Evolutionary conservation across 2,797 vertebrate species (phyloP).

Genomic region (Epinephelus malabaricus): DNA sequence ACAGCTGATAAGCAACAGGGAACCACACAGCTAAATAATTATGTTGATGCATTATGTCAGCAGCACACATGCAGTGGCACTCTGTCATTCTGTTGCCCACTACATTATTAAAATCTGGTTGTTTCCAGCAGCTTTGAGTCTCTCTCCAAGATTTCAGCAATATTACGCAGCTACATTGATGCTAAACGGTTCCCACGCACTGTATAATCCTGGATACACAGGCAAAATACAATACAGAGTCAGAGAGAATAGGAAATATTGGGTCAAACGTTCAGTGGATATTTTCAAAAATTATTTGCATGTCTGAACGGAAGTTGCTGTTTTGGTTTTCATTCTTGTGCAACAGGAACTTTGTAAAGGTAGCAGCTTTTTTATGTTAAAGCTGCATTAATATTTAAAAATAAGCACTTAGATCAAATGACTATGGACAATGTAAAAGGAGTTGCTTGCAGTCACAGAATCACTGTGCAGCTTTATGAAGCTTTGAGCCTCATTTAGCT

Average conservation of each 20-base stretch:
- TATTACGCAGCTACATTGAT: slow-evolving; percentile 31
- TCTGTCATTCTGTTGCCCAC: slow-evolving; percentile 39
- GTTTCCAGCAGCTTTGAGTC: slow-evolving; percentile 42
- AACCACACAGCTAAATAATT: slow-evolving; percentile 34
- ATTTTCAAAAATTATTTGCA: slow-evolving; percentile 10
- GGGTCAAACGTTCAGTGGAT: slow-evolving; percentile 25
- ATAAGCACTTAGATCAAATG: background rate
- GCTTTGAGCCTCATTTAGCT: background rate
- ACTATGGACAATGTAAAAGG: background rate
- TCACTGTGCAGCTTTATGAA: background rate
- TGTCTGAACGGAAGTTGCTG: background rate
- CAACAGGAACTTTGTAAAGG: background rate
- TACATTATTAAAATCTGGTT: slow-evolving; percentile 54
- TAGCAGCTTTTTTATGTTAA: background rate
- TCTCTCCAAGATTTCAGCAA: slow-evolving; percentile 40
- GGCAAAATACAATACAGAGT: slow-evolving; percentile 40
- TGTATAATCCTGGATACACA: slow-evolving; percentile 34
- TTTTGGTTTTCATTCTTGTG: background rate
- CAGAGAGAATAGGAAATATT: slow-evolving; percentile 10
- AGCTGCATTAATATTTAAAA: background rate
- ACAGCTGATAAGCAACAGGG: slow-evolving; percentile 18
- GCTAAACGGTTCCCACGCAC: slow-evolving; percentile 55
- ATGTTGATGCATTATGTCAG: slow-evolving; percentile 43
- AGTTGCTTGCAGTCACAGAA: background rate
- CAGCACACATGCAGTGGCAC: slow-evolving; percentile 24